Base-by-base conservation (phyloP, 35 echinoderm and acorn worm genomes). In the Acanthaster planci region DNA sequence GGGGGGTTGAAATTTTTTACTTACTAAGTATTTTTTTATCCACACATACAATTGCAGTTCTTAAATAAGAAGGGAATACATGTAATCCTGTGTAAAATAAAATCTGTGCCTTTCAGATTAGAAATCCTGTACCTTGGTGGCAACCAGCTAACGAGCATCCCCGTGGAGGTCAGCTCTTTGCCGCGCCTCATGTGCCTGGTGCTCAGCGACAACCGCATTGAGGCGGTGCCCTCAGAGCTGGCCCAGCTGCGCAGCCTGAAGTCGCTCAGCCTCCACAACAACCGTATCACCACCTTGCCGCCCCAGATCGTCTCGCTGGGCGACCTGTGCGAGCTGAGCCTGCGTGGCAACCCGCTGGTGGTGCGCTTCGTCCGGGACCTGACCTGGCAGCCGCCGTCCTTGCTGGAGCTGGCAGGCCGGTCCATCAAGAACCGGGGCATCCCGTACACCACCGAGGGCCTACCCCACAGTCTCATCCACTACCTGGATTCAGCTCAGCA, bases 221-320 rank as follows among this genome's bases (percentile, higher is more conserved):
- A 84, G 7, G 10, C 67, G 0, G 83, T 97, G 5, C 94, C 94
- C 0, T 8, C 94, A 3, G 90, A 92, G 76, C 82, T 97, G 3
- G 76, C 76, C 39, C 78, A 87, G 38, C 85, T 97, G 10, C 92
- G 77, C 9, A 78, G 86, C 23, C 76, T 97, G 7, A 72, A 78
- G 29, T 97, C 94, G 5, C 84, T 97, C 18, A 97, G 94, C 85
- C 87, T 97, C 5, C 94, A 97, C 56, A 93, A 93, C 84, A 97
- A 97, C 55, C 94, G 79, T 8, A 56, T 97, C 5, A 97, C 90
- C n/a, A 90, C 87, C 0, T 87, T 97, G 17, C 94, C 94, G 30
- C 87, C 90, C 0, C 86, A 93, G 52, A 97, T 97, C 76, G 90
- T 97, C 85, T 85, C 80, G 10, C 50, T 97, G 21, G 86, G 77